A percentile compares a stretch with the other conserved stretches of the same genome.
These are phyloP conservation scores for Lepilemur septentrionalis DNA, from an alignment of 2,797 vertebrate species.

Conservation along the genomic window DNA sequence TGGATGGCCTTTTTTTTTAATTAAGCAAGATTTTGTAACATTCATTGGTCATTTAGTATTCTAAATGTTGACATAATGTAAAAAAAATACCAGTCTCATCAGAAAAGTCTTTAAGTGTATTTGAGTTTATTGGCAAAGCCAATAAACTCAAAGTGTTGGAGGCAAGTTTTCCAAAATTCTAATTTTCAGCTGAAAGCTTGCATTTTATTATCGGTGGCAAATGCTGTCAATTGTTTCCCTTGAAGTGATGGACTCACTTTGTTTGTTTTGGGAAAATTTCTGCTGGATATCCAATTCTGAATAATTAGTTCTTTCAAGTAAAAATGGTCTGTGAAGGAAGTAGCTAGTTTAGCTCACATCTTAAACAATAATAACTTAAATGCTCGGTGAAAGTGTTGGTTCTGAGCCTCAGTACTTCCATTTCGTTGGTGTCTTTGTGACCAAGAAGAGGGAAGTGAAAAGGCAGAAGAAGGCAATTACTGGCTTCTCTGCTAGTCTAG, in stretches of 20 bases:
- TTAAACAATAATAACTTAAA: not conserved
- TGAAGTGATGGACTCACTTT: not conserved
- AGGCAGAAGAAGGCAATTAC: not conserved
- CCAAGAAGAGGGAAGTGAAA: conserved; percentile 6
- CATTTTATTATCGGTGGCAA: not conserved
- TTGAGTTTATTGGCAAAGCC: too few species aligned
- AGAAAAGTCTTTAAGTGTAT: not conserved
- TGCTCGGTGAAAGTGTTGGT: conserved; percentile 34
- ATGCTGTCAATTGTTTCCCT: not conserved
- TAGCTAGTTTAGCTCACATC: not conserved
- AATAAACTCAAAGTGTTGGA: not conserved
- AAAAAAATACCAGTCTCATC: not conserved
- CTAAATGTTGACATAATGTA: not conserved
- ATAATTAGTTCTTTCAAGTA: not conserved
- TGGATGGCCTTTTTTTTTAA: not conserved
- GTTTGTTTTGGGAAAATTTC: not conserved
- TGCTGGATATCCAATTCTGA: not conserved
- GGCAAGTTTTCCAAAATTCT: not conserved
- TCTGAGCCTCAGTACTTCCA: not conserved
- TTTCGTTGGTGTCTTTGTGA: not conserved
- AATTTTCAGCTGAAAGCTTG: not conserved
- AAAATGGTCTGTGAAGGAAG: not conserved
- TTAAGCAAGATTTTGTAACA: not conserved
- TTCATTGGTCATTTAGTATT: not conserved
- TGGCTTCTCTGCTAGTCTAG: not conserved